These are phyloP conservation scores for Nineta flava DNA, from an alignment of 2,888 invertebrate genomes.

Conservation along the genomic window DNA sequence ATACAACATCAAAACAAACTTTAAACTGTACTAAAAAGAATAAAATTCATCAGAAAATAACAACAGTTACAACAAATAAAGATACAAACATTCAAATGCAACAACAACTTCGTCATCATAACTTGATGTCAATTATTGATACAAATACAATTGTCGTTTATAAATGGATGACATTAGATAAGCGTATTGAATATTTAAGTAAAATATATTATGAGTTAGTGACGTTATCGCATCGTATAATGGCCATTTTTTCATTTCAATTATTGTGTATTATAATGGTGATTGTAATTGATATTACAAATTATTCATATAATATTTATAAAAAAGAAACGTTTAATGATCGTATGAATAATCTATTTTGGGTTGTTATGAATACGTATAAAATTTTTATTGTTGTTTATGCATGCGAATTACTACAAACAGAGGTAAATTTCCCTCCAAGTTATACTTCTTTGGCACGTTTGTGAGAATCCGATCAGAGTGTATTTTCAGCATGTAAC, in stretches of 20 bases:
- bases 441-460: too few species aligned
- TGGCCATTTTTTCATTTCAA: not conserved
- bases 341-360: not conserved
- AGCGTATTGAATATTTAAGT: not conserved
- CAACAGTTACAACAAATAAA: too few species aligned
- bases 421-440: constrained; percentile 1
- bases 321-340: not conserved
- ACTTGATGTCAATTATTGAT: too few species aligned
- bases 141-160: too few species aligned
- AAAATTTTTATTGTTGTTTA: not conserved
- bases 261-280: not conserved
- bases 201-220: not conserved
- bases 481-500: too few species aligned
- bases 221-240: not conserved
- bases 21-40: too few species aligned
- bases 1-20: too few species aligned
- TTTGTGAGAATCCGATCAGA: too few species aligned
- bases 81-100: too few species aligned
- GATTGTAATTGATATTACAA: not conserved
- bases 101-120: too few species aligned
- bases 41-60: too few species aligned
- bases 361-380: not conserved
- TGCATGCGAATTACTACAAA: not conserved
- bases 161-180: not conserved
- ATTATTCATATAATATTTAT: constrained; percentile 1